Conservation (phyloP, 2,113 vertebrate species). For the Peucedramus taeniatus region DNA sequence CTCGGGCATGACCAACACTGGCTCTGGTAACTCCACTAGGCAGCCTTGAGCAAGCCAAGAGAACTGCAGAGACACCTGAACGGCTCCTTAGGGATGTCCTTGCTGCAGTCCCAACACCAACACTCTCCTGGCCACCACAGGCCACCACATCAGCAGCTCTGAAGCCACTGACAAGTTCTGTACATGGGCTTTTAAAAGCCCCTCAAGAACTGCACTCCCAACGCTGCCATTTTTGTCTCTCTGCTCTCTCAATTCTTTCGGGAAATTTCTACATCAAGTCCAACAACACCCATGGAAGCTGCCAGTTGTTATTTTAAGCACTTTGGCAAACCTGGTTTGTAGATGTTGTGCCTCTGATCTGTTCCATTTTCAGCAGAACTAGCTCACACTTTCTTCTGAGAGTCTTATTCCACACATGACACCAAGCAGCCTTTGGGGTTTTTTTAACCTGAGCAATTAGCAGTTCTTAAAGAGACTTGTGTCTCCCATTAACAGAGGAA, state of each 20-base stretch:
- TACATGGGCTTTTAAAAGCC: fast-evolving
- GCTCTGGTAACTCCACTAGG: neutral
- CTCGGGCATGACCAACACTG: neutral
- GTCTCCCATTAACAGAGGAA: neutral
- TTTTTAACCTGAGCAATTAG: neutral
- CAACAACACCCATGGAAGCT: neutral
- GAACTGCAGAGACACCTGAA: fast-evolving
- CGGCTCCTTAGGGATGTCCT: fast-evolving
- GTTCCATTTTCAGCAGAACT: constrained; percentile 6
- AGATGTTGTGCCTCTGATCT: neutral
- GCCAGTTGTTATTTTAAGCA: neutral
- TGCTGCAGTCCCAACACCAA: neutral
- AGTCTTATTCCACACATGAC: neutral
- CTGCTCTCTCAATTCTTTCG: neutral
- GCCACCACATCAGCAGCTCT: neutral
- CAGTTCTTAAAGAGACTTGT: neutral
- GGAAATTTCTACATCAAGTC: neutral
- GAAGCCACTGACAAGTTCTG: neutral
- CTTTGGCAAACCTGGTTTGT: neutral
- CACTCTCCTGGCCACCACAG: fast-evolving
- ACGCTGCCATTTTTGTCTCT: neutral
- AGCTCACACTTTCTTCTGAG: neutral
- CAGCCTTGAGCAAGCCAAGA: neutral
- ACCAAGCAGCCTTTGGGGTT: neutral
- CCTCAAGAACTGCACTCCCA: neutral